phyloP scores from a whole-genome alignment of 2,888 invertebrate species.

The Pseudeuparius sepicola region DNA sequence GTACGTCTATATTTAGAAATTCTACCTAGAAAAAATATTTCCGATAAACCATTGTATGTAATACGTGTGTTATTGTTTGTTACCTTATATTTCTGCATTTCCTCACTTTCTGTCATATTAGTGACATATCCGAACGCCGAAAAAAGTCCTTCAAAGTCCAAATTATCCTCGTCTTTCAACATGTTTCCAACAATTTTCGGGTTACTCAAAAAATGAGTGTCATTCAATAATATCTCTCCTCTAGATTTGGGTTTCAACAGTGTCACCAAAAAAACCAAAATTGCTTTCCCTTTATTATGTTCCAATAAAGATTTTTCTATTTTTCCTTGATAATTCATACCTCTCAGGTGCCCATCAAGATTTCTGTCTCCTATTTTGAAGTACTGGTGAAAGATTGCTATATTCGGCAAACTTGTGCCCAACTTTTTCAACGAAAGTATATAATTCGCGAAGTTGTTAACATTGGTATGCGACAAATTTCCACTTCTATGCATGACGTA shows the following conservation, averaged over 20 bases:
- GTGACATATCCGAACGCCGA: slow-evolving; percentile 25
- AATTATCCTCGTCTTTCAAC: slow-evolving; percentile 39
- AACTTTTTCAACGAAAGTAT: slow-evolving; percentile 39
- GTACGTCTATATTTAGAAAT: slow-evolving; percentile 34
- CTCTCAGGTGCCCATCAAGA: slow-evolving; percentile 24
- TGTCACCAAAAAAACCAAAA: slow-evolving; percentile 27
- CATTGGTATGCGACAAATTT: slow-evolving; percentile 35
- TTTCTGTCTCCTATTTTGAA: slow-evolving; percentile 33
- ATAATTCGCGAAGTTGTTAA: slow-evolving; percentile 42
- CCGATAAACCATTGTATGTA: too few species aligned
- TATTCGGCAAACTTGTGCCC: slow-evolving; percentile 29
- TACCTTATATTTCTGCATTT: too few species aligned
- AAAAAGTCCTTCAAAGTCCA: slow-evolving; percentile 22
- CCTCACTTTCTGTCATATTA: slow-evolving; percentile 20
- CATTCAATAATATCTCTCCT: slow-evolving; percentile 41
- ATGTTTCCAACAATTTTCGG: slow-evolving; percentile 45
- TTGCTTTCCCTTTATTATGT: slow-evolving; percentile 26
- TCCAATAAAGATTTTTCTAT: slow-evolving; percentile 27
- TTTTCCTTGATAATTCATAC: slow-evolving; percentile 24
- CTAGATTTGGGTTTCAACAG: slow-evolving; percentile 41
- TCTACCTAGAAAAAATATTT: slow-evolving; percentile 29
- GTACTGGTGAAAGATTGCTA: slow-evolving; percentile 26
- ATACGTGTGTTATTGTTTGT: too few species aligned
- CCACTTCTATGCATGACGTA: slow-evolving; percentile 45
- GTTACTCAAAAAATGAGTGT: slow-evolving; percentile 38